A percentile compares a stretch with the other conserved stretches of the same genome.
phyloP scores from a whole-genome alignment of 2,113 vertebrate genomes.

The Callipepla californica region DNA sequence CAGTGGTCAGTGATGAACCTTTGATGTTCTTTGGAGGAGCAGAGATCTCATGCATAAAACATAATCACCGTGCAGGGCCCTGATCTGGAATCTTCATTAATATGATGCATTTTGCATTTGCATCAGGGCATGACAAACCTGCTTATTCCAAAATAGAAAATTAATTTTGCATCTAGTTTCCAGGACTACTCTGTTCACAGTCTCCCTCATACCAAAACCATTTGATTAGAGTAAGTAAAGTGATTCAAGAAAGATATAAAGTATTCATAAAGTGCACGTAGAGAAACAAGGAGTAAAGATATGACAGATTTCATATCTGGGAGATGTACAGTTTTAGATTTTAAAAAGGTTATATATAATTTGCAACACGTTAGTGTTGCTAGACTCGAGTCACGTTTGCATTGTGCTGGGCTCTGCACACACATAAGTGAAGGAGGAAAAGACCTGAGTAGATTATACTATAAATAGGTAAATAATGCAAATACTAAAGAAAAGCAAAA shows the following conservation, averaged over 20 bases:
- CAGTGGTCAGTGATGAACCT: constrained; percentile 20
- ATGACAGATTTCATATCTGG: background rate
- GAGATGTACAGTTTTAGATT: background rate
- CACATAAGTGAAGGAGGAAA: background rate
- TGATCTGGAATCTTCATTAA: background rate
- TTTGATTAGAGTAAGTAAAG: background rate
- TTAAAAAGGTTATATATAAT: background rate
- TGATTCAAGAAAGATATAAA: background rate
- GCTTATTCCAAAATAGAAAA: background rate
- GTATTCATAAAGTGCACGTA: rapidly evolving
- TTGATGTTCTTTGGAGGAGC: background rate
- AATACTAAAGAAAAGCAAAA: background rate
- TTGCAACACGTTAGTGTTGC: background rate
- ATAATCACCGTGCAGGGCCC: background rate
- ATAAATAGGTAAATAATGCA: background rate
- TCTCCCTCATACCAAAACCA: background rate
- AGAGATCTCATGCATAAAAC: constrained; percentile 41
- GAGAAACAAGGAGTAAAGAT: background rate
- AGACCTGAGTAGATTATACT: background rate
- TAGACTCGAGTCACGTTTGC: background rate
- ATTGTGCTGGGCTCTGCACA: rapidly evolving
- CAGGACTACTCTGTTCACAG: background rate
- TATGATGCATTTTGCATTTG: background rate
- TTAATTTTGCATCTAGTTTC: background rate
- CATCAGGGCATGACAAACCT: background rate